A percentile compares a stretch with the other conserved stretches of the same genome.
phyloP scores from a whole-genome alignment of 2,888 invertebrate genomes.

The Lucinisca nassula region DNA sequence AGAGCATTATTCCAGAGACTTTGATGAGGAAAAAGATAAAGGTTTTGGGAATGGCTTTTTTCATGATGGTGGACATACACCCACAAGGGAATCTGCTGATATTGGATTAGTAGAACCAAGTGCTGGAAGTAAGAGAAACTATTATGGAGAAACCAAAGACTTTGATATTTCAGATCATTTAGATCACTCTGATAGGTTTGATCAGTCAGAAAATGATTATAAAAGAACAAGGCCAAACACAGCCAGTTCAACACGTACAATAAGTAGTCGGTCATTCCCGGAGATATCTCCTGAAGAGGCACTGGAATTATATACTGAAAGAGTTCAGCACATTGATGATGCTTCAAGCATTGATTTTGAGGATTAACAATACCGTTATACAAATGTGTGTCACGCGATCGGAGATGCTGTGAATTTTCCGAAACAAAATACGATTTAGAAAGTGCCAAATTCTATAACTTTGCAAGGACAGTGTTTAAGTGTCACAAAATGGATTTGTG shows the following conservation, averaged over 20 bases:
- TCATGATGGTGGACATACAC: conserved; percentile 35
- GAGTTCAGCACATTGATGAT: conserved; percentile 65
- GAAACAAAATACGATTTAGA: too few species aligned
- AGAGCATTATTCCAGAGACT: conserved; percentile 71
- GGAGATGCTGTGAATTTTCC: too few species aligned
- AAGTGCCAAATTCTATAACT: too few species aligned
- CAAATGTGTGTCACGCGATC: too few species aligned
- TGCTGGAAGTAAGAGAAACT: conserved; percentile 26
- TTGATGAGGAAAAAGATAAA: conserved; percentile 60
- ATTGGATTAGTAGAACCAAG: conserved; percentile 49
- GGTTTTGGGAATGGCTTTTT: conserved; percentile 69
- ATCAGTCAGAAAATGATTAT: conserved; percentile 63
- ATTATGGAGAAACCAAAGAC: conserved; percentile 34
- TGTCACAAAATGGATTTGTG: too few species aligned
- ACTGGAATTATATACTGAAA: conserved; percentile 70
- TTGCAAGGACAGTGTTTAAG: too few species aligned
- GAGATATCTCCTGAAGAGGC: conserved; percentile 82
- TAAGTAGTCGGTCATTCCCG: conserved; percentile 81
- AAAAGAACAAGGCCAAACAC: conserved; percentile 74
- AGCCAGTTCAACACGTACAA: conserved; percentile 79
- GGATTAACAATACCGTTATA: conserved; percentile 66
- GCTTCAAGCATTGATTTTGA: conserved; percentile 75
- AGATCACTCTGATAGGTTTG: conserved; percentile 51
- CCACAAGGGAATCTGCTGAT: conserved; percentile 64
- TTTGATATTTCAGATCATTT: conserved; percentile 30